Base-by-base conservation (phyloP, 1,140 invertebrate genomes). In the Habropoda laboriosa region DNA sequence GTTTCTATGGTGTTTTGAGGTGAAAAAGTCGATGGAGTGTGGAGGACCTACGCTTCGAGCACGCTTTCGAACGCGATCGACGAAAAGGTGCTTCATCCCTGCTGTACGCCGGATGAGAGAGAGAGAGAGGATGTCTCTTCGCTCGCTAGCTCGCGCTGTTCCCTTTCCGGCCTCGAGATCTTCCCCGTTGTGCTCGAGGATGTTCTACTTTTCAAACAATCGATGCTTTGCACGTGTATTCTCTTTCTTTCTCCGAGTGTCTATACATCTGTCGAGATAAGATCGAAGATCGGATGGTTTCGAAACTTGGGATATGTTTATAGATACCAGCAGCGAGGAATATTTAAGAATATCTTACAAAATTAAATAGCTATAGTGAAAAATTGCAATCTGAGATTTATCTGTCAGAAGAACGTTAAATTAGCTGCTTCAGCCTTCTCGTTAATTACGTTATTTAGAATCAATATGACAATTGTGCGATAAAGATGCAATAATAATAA, bases 131-230 rank as follows among this genome's bases (percentile, higher is more conserved):
- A n/a, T n/a, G n/a, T 24, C 21, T 55, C 30, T 21, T 49, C 45
- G 21, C 47, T 24, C 1, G 13, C 13, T 68, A 6, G 45, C 32
- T 61, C 42, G 18, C 32, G 18, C 32, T 64, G 24, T 70, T 32
- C 2, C 38, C 32, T 30, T 32, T 30, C 45, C 18, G 47, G 8
- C 16, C n/a, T 35, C 30, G 16, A 66, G 45, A 66, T 53, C 49
- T 51, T 24, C 35, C n/a, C 49, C 8, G 35, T 53, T 38, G 40
- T 38, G 21, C 16, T 38, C 35, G 32, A 38, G 35, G 58, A 60
- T 40, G 58, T 60, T 60, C 58, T 60, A 60, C 35, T 60, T 38
- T 60, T 60, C 35, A 21, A 60, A 38, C 58, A 60, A 38, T 60
- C 58, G 24, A 6, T 24, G 35, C 21, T 38, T 3, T 38, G 27